Evolutionary conservation across 2,113 vertebrate species (phyloP), one percentile per base, ranked within the genome.

Genomic region (Halichoerus grypus): DNA sequence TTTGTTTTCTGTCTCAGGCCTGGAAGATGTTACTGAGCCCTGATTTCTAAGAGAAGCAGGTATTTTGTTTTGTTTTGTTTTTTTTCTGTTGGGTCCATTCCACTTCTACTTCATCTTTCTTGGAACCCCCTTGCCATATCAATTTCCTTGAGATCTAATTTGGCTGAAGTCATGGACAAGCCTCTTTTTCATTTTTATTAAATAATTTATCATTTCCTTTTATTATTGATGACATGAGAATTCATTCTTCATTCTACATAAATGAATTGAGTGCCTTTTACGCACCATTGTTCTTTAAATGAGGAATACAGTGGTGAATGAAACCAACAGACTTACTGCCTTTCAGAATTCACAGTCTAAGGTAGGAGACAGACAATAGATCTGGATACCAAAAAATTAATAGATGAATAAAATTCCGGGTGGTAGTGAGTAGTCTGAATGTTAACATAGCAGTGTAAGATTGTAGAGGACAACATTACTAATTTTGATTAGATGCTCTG

Each of bases 181-280:
- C 36, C 57, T 91, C 9, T 71, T 81, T 57, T 53, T 89, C 55
- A 72, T 21, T 82, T 86, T 92, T 88, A 84, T 80, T 24, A 95
- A 94, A 19, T 88, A 2, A 55, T 94, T 86, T 93, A 14, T 96
- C 1, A 53, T 92, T 85, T 91, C 11, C 57, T 97, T 74, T 94
- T n/a, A 33, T 84, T 88, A 83, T 7, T 49, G 3, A 71, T 67
- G 61, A 57, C 24, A 84, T 74, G 9, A 93, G 31, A 85, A 88
- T 76, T 91, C 21, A 61, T 94, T 96, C 53, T 72, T 88, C 82
- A 65, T 86, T 96, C 19, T 89, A 24, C 19, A 7, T 89, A 76
- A 88, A 57, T 1, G 12, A 67, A 65, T 31, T 15, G 4, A 86
- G 31, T 39, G 12, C 4, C 28, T 91, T 93, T 31, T 81, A 80